Evolutionary conservation across 2,888 invertebrate genomes (phyloP).

Genomic region (Cheilosia pagana): DNA sequence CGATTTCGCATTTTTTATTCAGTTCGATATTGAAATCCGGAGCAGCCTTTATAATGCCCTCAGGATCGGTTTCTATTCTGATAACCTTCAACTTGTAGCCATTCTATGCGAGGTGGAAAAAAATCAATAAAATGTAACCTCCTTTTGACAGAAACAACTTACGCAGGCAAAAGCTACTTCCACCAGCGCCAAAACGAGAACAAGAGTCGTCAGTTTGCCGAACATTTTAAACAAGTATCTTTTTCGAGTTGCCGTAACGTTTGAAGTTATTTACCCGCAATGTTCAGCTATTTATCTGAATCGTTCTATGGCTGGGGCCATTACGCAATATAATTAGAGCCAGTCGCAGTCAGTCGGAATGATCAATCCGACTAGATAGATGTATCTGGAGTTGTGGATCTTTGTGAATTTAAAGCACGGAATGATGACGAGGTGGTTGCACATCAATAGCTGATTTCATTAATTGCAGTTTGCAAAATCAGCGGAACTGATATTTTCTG

Average conservation of each 20-base stretch:
- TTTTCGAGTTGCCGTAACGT: slow-evolving; percentile 8
- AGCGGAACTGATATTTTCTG: background rate
- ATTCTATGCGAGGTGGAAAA: slow-evolving; percentile 77
- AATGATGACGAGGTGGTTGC: slow-evolving; percentile 7
- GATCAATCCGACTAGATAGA: slow-evolving; percentile 31
- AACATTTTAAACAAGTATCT: slow-evolving; percentile 39
- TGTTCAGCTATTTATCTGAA: slow-evolving; percentile 61
- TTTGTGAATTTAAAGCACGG: slow-evolving; percentile 48
- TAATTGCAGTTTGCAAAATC: too few relatives aligned
- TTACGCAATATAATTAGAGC: slow-evolving; percentile 49
- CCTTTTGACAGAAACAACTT: slow-evolving; percentile 6
- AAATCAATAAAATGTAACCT: background rate
- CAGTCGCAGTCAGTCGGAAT: slow-evolving; percentile 33
- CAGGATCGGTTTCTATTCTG: slow-evolving; percentile 80
- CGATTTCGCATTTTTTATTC: slow-evolving; percentile 83
- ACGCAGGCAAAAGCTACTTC: slow-evolving; percentile 61
- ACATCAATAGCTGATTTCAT: background rate
- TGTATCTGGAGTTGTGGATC: slow-evolving; percentile 35
- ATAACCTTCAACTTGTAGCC: slow-evolving; percentile 81
- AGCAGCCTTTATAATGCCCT: slow-evolving; percentile 79
- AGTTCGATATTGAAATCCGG: slow-evolving; percentile 79
- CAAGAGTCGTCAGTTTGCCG: slow-evolving; percentile 25
- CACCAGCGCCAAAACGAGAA: slow-evolving; percentile 30
- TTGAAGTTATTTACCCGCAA: slow-evolving; percentile 9
- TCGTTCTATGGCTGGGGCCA: slow-evolving; percentile 34